Base-by-base conservation (phyloP, 2,888 invertebrate genomes). In the Chloroclystis v-ata region DNA sequence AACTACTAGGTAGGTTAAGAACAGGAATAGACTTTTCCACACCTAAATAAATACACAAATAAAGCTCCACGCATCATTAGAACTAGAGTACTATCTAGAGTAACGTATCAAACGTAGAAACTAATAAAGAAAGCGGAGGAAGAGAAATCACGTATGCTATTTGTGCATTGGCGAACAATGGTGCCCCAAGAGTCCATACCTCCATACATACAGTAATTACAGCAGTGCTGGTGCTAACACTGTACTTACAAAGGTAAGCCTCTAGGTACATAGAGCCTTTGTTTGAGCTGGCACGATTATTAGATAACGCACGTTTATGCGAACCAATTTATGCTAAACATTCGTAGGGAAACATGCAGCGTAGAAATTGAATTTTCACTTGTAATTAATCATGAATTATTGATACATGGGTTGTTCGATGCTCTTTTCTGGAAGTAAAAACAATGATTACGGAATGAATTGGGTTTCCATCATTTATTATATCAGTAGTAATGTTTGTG, bases 91-190 rank as follows among this genome's bases (percentile, higher is more conserved):
- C n/a, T n/a, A n/a, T n/a, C n/a, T n/a, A n/a, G n/a, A n/a, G n/a
- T n/a, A n/a, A n/a, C n/a, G n/a, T n/a, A n/a, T n/a, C n/a, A 24
- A 30, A 24, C 16, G 14, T 20, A 39, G 26, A 47, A 30, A 37
- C 11, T 20, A 24, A 25, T 54, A 63, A 67, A 65, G 67, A 68
- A 72, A 72, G 65, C 60, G 61, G 59, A 62, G 65, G 67, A 72
- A 67, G 69, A 70, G 72, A 69, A 75, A 77, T 75, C 71, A 70
- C 65, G 65, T 69, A 20, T 20, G 20, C 20, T 20, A 20, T 32
- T 62, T 56, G 61, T 60, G 60, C 63, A 60, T 57, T 55, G 47
- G 54, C 60, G 60, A 70, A 79, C 79, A 79, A 79, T 78, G 61
- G 69, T 49, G 49, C 59, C 76, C 70, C 71, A 41, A 49, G 76